Percentiles rank a stretch among this genome's conserved stretches.
phyloP scores from a whole-genome alignment of 2,113 vertebrate genomes.

The Pseudorasbora parva region DNA sequence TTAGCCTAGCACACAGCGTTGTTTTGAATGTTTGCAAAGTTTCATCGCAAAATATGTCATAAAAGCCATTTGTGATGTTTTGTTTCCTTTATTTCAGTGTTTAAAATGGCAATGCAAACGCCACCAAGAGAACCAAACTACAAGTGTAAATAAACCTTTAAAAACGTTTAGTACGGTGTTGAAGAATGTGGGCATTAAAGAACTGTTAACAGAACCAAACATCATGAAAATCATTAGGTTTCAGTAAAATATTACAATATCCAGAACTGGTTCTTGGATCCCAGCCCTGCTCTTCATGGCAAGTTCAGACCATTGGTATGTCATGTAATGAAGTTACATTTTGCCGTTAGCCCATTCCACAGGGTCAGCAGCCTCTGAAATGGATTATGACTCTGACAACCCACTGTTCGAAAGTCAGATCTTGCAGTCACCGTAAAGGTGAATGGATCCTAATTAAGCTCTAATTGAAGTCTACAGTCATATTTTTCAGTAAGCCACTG shows the following conservation, averaged over 20 bases:
- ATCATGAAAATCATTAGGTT: neutral
- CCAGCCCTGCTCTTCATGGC: neutral
- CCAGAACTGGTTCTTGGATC: neutral
- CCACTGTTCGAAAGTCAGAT: neutral
- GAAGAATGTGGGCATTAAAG: neutral
- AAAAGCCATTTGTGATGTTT: too few species aligned
- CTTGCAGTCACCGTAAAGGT: conserved; percentile 15
- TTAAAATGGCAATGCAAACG: too few species aligned
- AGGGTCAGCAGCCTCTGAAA: conserved; percentile 27
- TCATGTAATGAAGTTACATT: conserved; percentile 16
- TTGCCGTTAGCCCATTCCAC: conserved; percentile 34
- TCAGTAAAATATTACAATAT: neutral
- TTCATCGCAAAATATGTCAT: too few species aligned
- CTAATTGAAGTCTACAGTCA: conserved; percentile 35
- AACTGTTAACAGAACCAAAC: neutral
- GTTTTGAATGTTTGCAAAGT: too few species aligned
- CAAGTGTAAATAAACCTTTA: neutral
- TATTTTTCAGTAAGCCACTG: conserved; percentile 40
- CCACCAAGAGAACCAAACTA: too few species aligned
- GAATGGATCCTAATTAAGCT: conserved; percentile 40
- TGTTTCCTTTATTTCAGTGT: too few species aligned
- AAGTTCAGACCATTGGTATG: conserved; percentile 7
- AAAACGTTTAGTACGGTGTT: neutral
- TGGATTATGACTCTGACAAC: conserved; percentile 5
- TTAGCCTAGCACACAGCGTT: too few species aligned